Evolutionary conservation across 2,113 vertebrate species (phyloP), one percentile per base, ranked within the genome.

Genomic region (Anhinga rufa): DNA sequence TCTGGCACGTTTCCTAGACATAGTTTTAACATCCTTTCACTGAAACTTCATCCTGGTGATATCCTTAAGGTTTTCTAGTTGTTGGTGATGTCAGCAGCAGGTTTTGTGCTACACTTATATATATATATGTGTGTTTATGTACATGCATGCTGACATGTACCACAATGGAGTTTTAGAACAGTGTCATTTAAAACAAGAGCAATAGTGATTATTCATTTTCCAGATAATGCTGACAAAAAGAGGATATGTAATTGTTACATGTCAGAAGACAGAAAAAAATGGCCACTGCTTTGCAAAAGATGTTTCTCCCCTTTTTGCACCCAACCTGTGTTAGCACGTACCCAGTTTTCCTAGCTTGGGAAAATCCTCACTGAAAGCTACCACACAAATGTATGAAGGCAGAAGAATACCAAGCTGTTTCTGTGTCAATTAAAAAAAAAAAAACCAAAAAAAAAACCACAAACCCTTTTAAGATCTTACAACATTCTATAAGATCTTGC

Each of bases 1-100:
- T 12, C 38, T 34, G 8, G 16, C 16, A 26, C 0, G 0, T 69
- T 65, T 48, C 10, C 49, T 38, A 28, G 36, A 28, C 36, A 69
- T 1, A 55, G 9, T 34, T 74, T 25, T 10, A 78, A 36, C 2
- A 10, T 48, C 34, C 40, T 58, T 90, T 31, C 18, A 66, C 44
- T 34, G 28, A 42, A 81, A 51, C 8, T 78, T 84, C 15, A 78
- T 61, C 26, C 44, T 42, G 8, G 4, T 81, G 26, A 48, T 24
- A 55, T 61, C n/a, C 21, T 38, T 42, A 46, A 46, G 19, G 52
- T 29, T 38, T 74, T 82, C 34, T 29, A 42, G 17, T 74, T 64
- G 29, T 4, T 55, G 12, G 9, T n/a, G 32, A 70, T 70, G 36
- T 26, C n/a, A n/a, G 25, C 44, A 83, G 36, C 25, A 64, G 28